Base-by-base conservation (phyloP, 2,888 invertebrate genomes). In the Choristoneura rosaceana region DNA sequence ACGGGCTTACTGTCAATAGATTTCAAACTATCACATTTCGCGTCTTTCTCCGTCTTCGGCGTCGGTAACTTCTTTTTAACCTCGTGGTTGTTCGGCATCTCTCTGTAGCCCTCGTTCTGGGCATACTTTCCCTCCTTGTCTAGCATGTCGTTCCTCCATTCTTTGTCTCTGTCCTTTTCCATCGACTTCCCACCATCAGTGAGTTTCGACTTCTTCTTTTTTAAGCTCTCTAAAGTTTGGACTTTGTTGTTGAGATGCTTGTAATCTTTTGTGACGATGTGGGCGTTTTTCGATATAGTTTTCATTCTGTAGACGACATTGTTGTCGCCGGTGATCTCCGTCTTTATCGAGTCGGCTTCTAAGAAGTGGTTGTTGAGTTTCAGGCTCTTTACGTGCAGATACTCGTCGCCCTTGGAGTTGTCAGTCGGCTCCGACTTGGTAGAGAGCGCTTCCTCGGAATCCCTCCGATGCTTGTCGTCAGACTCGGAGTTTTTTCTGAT, bases 101-200 rank as follows among this genome's bases (percentile, higher is more conserved):
- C 94, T 93, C 94, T 92, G 85, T 94, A 94, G 70, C 94, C 94
- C 75, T 93, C 94, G 78, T 92, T 93, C 79, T 93, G 93, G 73
- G 92, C 92, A 80, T 94, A 93, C 74, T 93, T 92, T 60, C 95
- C 95, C 74, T 95, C 95, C 70, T 94, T 94, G 73, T 95, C 94
- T 76, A 95, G 86, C 76, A 93, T 84, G 81, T 95, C 95, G 83
- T 95, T 95, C 82, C 95, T 92, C 88, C 95, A 95, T 80, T 95
- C 95, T 83, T 95, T 95, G 77, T 92, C 91, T 70, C 90, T 82
- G 77, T 93, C 89, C 77, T 91, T 89, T 74, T 91, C 90, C 64
- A 81, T 80, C 2, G 83, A 81, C 69, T 88, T 91, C 15, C 86
- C 86, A 52, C 78, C 80, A 68, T 91, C 90, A 75, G 81, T 83